phyloP scores from a whole-genome alignment of 2,113 vertebrate species.

The Phylloscopus trochiloides region DNA sequence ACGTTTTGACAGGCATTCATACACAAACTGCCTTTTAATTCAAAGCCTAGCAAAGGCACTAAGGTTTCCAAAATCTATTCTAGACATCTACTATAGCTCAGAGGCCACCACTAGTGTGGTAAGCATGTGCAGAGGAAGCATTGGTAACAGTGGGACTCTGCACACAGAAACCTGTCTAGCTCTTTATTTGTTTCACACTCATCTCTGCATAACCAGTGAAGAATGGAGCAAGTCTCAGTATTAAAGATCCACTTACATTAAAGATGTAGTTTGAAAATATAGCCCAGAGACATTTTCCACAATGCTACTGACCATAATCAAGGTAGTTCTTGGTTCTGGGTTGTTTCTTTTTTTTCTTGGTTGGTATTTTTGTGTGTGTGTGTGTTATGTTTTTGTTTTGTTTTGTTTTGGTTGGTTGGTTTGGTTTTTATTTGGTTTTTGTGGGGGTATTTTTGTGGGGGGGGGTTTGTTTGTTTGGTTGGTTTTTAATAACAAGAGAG shows the following conservation, averaged over 20 bases:
- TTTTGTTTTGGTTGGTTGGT: neutral
- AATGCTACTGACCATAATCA: neutral
- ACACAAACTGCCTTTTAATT: neutral
- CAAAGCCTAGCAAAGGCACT: neutral
- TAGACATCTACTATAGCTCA: neutral
- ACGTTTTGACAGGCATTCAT: fast-evolving
- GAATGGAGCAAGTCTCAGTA: neutral
- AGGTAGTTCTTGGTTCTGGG: neutral
- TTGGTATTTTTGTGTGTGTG: neutral
- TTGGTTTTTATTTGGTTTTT: no score
- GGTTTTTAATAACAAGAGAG: neutral
- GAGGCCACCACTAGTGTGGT: neutral
- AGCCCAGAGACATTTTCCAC: neutral
- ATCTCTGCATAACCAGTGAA: neutral
- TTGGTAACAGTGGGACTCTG: neutral
- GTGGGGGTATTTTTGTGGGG: no score
- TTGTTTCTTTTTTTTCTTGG: neutral
- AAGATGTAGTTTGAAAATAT: neutral
- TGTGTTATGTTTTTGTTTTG: neutral
- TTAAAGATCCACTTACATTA: neutral
- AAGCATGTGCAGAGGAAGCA: neutral
- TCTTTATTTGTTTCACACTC: neutral
- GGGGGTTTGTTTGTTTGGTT: no score
- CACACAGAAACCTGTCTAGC: neutral
- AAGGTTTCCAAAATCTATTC: neutral